Percentiles rank a stretch among this genome's conserved stretches.
Evolutionary conservation across 1,140 invertebrate species (phyloP).

Genomic region (Solenopsis fugax): DNA sequence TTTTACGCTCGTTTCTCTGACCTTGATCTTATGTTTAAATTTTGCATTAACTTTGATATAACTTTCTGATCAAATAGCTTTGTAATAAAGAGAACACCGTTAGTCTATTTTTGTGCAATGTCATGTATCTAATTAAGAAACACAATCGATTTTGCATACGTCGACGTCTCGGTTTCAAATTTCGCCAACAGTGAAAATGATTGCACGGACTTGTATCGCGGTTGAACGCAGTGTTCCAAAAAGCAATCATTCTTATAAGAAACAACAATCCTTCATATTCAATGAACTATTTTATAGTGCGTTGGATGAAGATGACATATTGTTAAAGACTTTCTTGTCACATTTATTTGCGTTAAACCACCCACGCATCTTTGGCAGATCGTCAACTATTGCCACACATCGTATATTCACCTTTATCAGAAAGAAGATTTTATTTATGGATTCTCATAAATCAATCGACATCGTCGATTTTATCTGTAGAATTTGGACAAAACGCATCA

Average conservation of each 20-base stretch:
- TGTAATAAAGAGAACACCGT: neutral
- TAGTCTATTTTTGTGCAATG: neutral
- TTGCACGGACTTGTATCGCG: neutral
- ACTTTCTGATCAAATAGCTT: neutral
- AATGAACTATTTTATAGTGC: neutral
- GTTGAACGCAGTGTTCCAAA: neutral
- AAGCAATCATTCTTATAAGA: neutral
- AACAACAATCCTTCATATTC: neutral
- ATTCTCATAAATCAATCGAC: neutral
- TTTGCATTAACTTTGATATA: neutral
- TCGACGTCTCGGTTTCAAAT: neutral
- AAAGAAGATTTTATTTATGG: slow-evolving; percentile 41
- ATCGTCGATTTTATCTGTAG: slow-evolving; percentile 31
- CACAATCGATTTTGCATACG: neutral
- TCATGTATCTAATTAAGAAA: neutral
- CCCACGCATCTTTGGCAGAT: slow-evolving; percentile 64
- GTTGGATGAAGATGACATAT: neutral
- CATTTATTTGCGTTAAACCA: slow-evolving; percentile 36
- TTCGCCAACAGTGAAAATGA: neutral
- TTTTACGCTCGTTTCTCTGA: too few species aligned
- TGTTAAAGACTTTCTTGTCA: slow-evolving; percentile 17
- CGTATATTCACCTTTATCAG: slow-evolving; percentile 71
- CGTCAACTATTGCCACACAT: slow-evolving; percentile 68
- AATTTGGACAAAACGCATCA: slow-evolving; percentile 27
- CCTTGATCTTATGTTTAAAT: too few species aligned